Percentiles rank a stretch among this genome's conserved stretches.
phyloP scores from a whole-genome alignment of 2,797 vertebrate species.

The Manis pentadactyla region DNA sequence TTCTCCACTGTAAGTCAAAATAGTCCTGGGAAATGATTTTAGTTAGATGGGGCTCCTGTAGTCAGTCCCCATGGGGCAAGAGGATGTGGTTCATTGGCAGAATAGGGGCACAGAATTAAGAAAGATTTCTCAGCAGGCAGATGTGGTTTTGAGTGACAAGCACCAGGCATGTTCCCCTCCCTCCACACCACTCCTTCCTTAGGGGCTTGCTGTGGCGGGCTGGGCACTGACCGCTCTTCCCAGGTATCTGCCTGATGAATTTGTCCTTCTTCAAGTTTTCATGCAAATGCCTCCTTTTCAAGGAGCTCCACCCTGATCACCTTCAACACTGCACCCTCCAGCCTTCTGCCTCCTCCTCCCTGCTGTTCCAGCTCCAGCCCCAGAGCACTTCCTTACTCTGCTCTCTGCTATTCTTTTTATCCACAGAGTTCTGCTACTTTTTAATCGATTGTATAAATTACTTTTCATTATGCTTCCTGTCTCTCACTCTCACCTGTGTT shows the following conservation, averaged over 20 bases:
- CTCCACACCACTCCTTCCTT: not conserved
- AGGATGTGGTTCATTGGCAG: too few species aligned
- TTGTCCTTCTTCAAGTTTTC: not conserved
- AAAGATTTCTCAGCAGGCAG: not conserved
- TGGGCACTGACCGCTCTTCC: not conserved
- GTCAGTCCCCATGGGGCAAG: not conserved
- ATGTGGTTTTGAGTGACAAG: not conserved
- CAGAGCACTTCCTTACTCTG: not conserved
- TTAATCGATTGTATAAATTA: not conserved
- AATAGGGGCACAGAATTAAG: not conserved
- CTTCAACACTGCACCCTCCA: not conserved
- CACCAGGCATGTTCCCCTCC: accelerated
- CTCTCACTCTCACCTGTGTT: not conserved
- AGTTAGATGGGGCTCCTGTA: not conserved
- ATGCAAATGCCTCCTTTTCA: not conserved
- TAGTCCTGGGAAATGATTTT: not conserved
- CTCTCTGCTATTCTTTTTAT: not conserved
- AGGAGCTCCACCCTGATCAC: not conserved
- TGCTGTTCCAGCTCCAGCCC: too few species aligned
- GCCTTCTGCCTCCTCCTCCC: not conserved
- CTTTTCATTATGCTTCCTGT: not conserved
- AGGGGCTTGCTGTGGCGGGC: not conserved
- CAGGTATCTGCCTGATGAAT: not conserved
- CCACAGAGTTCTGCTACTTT: not conserved
- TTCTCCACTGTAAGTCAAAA: not conserved